Evolutionary conservation across 2,113 vertebrate genomes (phyloP).

Genomic region (Poeciliopsis prolifica): DNA sequence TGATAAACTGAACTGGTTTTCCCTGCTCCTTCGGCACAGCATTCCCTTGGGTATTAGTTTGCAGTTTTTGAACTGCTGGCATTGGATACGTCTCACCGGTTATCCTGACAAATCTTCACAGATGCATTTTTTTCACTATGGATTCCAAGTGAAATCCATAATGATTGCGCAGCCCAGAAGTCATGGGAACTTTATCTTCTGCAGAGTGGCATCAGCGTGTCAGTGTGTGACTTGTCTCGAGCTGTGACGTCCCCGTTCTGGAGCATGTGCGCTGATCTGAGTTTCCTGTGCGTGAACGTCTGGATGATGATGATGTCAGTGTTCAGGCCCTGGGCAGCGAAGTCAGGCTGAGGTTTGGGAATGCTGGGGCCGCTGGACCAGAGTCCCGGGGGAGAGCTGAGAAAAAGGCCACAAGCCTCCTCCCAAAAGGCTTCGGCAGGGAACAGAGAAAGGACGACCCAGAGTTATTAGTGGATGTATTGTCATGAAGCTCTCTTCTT

Average conservation of each 20-base stretch:
- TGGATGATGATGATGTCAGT: slow-evolving; percentile 63
- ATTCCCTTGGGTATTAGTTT: not conserved
- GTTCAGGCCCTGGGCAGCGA: slow-evolving; percentile 33
- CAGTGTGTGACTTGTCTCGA: slow-evolving; percentile 11
- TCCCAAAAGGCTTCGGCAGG: slow-evolving; percentile 29
- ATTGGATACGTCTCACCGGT: not conserved
- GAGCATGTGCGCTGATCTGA: slow-evolving; percentile 29
- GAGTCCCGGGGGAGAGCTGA: slow-evolving; percentile 66
- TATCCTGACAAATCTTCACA: not conserved
- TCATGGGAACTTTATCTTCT: slow-evolving; percentile 54
- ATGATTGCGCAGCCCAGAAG: slow-evolving; percentile 35
- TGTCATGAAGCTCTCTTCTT: slow-evolving; percentile 45
- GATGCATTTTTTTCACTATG: not conserved
- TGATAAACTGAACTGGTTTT: not conserved
- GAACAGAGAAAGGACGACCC: slow-evolving; percentile 24
- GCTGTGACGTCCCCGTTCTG: slow-evolving; percentile 48
- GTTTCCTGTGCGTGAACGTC: slow-evolving; percentile 37
- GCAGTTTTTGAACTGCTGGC: not conserved
- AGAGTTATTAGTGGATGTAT: slow-evolving; percentile 48
- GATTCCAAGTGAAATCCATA: not conserved
- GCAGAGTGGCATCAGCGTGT: slow-evolving; percentile 17
- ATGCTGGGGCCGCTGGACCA: slow-evolving; percentile 59
- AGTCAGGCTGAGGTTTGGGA: slow-evolving; percentile 45
- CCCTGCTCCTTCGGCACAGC: not conserved
- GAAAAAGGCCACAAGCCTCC: slow-evolving; percentile 64